Percentiles rank a stretch among this genome's conserved stretches.
phyloP scores from a whole-genome alignment of 2,888 invertebrate species.

The Epistrophe eligans region DNA sequence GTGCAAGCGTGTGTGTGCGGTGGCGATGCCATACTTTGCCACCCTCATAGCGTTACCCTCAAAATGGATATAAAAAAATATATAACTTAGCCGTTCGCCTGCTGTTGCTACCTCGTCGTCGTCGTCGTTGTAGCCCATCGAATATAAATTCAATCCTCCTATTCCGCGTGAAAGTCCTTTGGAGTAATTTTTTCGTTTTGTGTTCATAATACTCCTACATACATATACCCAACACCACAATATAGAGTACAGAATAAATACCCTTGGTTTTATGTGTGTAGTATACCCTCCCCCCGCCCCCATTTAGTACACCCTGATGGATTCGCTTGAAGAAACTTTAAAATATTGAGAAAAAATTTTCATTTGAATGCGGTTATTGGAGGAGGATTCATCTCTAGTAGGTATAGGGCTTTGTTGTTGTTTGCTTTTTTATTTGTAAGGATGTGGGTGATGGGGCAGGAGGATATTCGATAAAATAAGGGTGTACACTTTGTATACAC shows the following conservation, averaged over 20 bases:
- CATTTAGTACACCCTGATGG: slow-evolving; percentile 31
- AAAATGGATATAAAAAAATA: slow-evolving; percentile 50
- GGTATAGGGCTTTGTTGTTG: slow-evolving; percentile 21
- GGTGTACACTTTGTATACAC: slow-evolving; percentile 51
- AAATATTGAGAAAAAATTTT: slow-evolving; percentile 57
- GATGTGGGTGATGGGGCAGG: slow-evolving; percentile 34
- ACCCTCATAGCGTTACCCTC: slow-evolving; percentile 60
- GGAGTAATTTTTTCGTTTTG: slow-evolving; percentile 9
- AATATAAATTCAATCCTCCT: slow-evolving; percentile 72
- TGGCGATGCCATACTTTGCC: slow-evolving; percentile 49
- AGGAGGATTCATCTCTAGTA: slow-evolving; percentile 45
- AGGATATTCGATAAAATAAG: slow-evolving; percentile 53
- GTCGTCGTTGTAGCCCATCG: slow-evolving; percentile 40
- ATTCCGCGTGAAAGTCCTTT: slow-evolving; percentile 43
- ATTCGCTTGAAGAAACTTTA: slow-evolving; percentile 72
- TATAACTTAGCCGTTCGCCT: slow-evolving; percentile 58
- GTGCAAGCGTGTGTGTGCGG: slow-evolving; percentile 57
- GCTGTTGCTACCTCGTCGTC: slow-evolving; percentile 61
- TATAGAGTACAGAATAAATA: slow-evolving; percentile 47
- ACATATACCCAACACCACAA: slow-evolving; percentile 56
- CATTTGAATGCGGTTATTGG: slow-evolving; percentile 71
- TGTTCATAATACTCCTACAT: not conserved
- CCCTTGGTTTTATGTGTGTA: slow-evolving; percentile 50
- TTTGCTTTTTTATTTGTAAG: not conserved
- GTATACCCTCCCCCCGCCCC: not conserved